Evolutionary conservation across 2,113 vertebrate genomes (phyloP).

Genomic region (Orientallactaga bullata): DNA sequence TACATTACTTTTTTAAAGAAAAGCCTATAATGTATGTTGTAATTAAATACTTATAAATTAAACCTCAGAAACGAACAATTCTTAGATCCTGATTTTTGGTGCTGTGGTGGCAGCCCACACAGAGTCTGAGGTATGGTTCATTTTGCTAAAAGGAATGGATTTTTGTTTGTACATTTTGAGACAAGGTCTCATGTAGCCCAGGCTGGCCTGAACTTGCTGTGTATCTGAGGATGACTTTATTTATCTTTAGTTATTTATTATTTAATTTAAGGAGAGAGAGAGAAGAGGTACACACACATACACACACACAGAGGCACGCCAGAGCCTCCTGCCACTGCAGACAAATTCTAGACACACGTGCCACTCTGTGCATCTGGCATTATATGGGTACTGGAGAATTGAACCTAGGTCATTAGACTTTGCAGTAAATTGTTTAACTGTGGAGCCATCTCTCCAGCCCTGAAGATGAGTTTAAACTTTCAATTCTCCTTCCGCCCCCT

Average conservation of each 20-base stretch:
- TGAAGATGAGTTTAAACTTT: neutral
- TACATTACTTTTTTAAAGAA: neutral
- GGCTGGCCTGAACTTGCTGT: neutral
- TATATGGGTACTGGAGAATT: no score
- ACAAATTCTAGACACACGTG: no score
- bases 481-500: no score
- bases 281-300: no score
- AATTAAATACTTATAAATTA: neutral
- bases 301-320: no score
- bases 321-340: no score
- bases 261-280: no score
- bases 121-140: neutral
- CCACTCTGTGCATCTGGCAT: no score
- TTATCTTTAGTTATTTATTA: no score
- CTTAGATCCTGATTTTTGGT: neutral
- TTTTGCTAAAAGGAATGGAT: neutral
- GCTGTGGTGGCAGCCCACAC: neutral
- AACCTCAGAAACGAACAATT: conserved; percentile 2
- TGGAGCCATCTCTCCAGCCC: neutral
- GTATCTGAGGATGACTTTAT: neutral
- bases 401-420: no score
- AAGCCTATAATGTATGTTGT: neutral
- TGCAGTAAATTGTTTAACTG: no score
- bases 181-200: neutral
- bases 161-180: neutral